Evolutionary conservation across 2,888 invertebrate species (phyloP).

Genomic region (Meloe dianella): DNA sequence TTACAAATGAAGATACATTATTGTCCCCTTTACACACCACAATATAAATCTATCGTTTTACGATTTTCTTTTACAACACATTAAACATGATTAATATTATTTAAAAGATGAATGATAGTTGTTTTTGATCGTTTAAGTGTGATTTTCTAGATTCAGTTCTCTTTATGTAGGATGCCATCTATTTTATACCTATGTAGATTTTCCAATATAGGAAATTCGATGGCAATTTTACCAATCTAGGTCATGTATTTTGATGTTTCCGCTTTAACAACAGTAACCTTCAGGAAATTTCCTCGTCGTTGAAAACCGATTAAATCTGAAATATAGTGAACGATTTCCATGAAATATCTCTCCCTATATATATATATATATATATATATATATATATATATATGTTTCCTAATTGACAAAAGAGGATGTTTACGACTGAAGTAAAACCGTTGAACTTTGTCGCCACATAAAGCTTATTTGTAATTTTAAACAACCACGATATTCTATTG

Average conservation of each 20-base stretch:
- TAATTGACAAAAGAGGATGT: constrained; percentile 2
- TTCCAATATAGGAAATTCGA: not conserved
- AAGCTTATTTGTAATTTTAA: constrained; percentile 29
- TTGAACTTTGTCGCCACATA: constrained; percentile 28
- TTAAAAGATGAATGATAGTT: constrained; percentile 33
- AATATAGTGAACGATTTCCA: constrained; percentile 22
- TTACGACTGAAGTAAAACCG: not conserved
- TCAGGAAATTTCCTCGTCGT: constrained; percentile 37
- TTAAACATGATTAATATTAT: constrained; percentile 29
- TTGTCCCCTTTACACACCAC: constrained; percentile 8
- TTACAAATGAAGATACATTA: constrained; percentile 12
- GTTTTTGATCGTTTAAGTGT: constrained; percentile 32
- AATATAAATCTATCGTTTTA: not conserved
- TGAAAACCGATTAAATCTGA: constrained; percentile 39
- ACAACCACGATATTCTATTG: constrained; percentile 15
- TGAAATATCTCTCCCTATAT: not conserved
- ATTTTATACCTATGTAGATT: not conserved
- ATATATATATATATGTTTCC: not conserved
- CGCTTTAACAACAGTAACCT: constrained; percentile 31
- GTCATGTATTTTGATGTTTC: constrained; percentile 33
- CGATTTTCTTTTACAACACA: constrained; percentile 25
- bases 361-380: not conserved
- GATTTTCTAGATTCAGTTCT: not conserved
- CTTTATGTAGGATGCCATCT: not conserved
- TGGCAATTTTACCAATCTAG: constrained; percentile 22